Conservation (phyloP, 2,797 vertebrate species). For the Sylvilagus floridanus region DNA sequence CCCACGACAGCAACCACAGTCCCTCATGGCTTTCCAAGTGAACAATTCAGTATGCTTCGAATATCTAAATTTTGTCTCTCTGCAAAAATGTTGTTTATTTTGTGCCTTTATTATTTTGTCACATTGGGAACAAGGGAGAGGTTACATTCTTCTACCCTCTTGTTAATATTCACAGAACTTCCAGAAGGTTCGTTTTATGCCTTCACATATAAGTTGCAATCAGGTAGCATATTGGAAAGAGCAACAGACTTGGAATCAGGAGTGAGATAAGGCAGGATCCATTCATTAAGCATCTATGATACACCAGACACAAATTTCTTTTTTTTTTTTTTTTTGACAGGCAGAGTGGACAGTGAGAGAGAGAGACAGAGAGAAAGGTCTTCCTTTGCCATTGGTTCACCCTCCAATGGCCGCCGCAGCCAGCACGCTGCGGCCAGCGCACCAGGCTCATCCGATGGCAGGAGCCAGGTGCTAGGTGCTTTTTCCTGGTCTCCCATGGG, state of each 20-base stretch:
- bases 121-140: not conserved
- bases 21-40: conserved; percentile 46
- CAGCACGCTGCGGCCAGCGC: too few relatives aligned
- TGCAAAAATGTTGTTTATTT: not conserved
- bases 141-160: not conserved
- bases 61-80: not conserved
- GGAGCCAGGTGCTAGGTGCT: too few relatives aligned
- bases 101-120: not conserved
- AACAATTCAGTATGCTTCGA: conserved; percentile 2
- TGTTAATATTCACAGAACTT: not conserved
- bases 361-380: too few relatives aligned
- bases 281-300: not conserved
- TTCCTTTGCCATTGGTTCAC: too few relatives aligned
- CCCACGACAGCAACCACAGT: not conserved
- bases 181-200: not conserved
- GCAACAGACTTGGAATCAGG: not conserved
- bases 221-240: not conserved
- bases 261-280: not conserved
- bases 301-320: not conserved
- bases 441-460: too few relatives aligned
- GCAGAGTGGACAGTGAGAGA: too few relatives aligned
- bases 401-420: too few relatives aligned
- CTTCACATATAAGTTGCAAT: not conserved
- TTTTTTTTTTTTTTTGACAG: too few relatives aligned
- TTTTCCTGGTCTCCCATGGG: too few relatives aligned